phyloP scores from a whole-genome alignment of 1,140 invertebrate species.

The Lamellibrachia luymesi region DNA sequence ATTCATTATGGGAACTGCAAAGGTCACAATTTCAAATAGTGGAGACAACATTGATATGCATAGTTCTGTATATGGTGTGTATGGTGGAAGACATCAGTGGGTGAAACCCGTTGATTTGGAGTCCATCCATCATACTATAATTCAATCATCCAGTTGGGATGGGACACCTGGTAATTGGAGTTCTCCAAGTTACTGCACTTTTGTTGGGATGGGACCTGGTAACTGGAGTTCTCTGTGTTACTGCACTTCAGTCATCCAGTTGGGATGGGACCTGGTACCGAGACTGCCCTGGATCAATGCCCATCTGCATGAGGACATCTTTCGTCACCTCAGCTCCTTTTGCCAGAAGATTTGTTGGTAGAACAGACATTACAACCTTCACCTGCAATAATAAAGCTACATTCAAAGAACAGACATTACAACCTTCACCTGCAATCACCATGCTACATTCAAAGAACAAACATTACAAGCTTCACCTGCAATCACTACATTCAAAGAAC shows the following conservation, averaged over 20 bases:
- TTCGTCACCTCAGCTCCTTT: slow-evolving; percentile 37
- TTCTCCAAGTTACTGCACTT: background rate
- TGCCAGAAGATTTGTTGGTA: slow-evolving; percentile 38
- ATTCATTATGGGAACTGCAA: background rate
- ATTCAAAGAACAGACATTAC: too few species aligned
- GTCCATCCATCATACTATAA: background rate
- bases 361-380: slow-evolving; percentile 37
- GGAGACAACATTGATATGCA: background rate
- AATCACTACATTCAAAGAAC: too few species aligned
- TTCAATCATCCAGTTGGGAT: background rate
- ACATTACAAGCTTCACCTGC: too few species aligned
- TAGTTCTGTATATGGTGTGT: background rate
- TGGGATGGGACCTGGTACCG: background rate
- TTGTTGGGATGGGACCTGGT: background rate
- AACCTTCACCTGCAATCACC: too few species aligned
- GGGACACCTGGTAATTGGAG: background rate
- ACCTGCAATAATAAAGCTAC: slow-evolving; percentile 29
- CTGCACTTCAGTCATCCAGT: background rate
- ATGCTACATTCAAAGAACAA: too few species aligned
- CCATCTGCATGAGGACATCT: slow-evolving; percentile 23
- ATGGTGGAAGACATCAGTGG: background rate
- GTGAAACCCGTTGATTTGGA: background rate
- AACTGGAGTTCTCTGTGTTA: background rate
- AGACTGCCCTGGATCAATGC: background rate
- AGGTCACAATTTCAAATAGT: background rate